phyloP scores from a whole-genome alignment of 2,797 vertebrate genomes.

The Xiphophorus birchmanni region DNA sequence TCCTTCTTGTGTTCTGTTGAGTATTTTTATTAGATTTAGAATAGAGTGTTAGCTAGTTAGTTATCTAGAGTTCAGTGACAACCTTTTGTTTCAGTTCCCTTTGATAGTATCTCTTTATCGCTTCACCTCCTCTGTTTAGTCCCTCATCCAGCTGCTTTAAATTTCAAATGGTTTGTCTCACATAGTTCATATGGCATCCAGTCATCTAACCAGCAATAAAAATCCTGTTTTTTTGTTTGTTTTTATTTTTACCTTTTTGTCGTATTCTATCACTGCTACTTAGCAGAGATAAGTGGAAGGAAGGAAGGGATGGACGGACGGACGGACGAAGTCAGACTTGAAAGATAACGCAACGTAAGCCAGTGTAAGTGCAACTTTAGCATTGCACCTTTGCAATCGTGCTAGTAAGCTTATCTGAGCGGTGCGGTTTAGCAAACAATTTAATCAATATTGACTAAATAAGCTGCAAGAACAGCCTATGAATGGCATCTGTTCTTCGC shows the following conservation, averaged over 20 bases:
- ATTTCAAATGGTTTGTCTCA: background rate
- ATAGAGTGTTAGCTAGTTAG: background rate
- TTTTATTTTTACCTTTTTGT: background rate
- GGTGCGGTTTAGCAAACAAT: background rate
- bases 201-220: background rate
- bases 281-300: background rate
- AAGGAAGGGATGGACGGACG: background rate
- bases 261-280: background rate
- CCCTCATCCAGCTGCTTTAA: background rate
- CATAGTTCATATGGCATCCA: background rate
- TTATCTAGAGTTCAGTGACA: background rate
- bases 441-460: conserved; percentile 12
- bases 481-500: conserved; percentile 32
- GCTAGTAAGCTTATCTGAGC: background rate
- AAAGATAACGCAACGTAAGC: background rate
- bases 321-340: background rate
- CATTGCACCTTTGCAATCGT: background rate
- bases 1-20: background rate
- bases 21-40: background rate
- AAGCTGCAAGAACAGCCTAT: conserved; percentile 25
- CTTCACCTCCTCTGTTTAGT: background rate
- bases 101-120: background rate
- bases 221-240: background rate
- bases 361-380: background rate
- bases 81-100: background rate